These are phyloP conservation scores for Aphaenogaster ashmeadi DNA, from an alignment of 1,140 invertebrate species.

Conservation along the genomic window DNA sequence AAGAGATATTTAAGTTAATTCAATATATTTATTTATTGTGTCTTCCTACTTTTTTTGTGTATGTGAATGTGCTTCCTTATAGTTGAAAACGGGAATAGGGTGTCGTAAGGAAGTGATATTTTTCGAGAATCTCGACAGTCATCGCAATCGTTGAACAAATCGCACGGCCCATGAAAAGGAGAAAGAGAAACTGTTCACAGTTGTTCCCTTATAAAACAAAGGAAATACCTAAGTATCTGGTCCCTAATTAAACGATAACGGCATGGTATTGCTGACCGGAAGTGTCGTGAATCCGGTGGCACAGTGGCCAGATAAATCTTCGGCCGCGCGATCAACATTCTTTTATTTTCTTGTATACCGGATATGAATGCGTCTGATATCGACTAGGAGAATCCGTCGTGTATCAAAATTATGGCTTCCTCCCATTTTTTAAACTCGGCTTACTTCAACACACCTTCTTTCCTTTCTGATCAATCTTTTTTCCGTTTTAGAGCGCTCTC, in stretches of 20 bases:
- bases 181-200: not conserved
- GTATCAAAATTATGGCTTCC: constrained; percentile 71
- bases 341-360: constrained; percentile 64
- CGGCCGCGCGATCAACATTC: constrained; percentile 39
- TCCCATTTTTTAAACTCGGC: constrained; percentile 38
- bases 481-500: not conserved
- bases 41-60: not conserved
- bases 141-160: constrained; percentile 57
- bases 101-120: constrained; percentile 70
- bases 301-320: constrained; percentile 64
- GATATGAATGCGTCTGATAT: constrained; percentile 65
- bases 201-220: constrained; percentile 27
- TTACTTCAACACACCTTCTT: not conserved
- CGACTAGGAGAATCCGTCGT: constrained; percentile 66
- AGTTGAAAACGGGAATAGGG: constrained; percentile 33
- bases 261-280: constrained; percentile 60
- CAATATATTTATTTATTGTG: constrained; percentile 1
- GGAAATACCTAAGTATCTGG: constrained; percentile 51
- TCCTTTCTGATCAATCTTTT: constrained; percentile 34
- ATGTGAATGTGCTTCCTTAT: not conserved
- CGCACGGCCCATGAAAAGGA: constrained; percentile 24
- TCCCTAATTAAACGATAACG: constrained; percentile 74
- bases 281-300: constrained; percentile 67
- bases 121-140: constrained; percentile 59
- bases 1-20: not conserved